These are phyloP conservation scores for Eustalomyia histrio DNA, from an alignment of 2,888 invertebrate genomes.

Conservation along the genomic window DNA sequence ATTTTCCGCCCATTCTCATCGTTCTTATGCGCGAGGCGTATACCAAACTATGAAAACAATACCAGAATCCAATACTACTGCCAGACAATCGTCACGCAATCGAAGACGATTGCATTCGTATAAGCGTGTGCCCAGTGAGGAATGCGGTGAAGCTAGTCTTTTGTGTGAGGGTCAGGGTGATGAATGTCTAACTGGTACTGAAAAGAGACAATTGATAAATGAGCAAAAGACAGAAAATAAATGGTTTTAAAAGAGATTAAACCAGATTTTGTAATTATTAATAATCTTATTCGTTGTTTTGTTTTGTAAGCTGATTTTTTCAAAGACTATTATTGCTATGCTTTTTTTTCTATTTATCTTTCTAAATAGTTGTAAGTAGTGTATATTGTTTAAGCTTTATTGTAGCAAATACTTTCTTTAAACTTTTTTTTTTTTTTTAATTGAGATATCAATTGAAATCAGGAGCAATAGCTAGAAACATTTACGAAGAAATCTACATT, in stretches of 20 bases:
- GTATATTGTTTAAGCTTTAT: background rate
- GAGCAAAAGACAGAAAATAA: slow-evolving; percentile 67
- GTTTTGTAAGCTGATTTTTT: background rate
- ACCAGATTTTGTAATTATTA: background rate
- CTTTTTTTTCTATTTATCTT: background rate
- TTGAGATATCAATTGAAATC: background rate
- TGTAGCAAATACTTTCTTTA: background rate
- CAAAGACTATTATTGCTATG: background rate
- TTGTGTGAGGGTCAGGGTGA: slow-evolving; percentile 50
- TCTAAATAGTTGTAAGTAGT: background rate
- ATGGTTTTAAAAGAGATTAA: slow-evolving; percentile 66
- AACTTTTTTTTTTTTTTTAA: background rate
- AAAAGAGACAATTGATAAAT: slow-evolving; percentile 66
- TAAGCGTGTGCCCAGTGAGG: slow-evolving; percentile 58
- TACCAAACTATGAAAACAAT: slow-evolving; percentile 12
- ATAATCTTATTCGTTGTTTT: background rate
- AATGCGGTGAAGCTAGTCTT: slow-evolving; percentile 47
- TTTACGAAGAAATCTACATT: slow-evolving; percentile 7
- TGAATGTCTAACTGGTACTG: slow-evolving; percentile 41
- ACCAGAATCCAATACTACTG: slow-evolving; percentile 41
- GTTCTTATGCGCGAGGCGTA: slow-evolving; percentile 67
- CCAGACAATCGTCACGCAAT: slow-evolving; percentile 29
- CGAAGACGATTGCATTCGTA: slow-evolving; percentile 51
- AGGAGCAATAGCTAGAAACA: background rate
- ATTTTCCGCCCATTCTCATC: slow-evolving; percentile 71